Base-by-base conservation (phyloP, 2,888 invertebrate genomes). In the Hypercompe scribonia region DNA sequence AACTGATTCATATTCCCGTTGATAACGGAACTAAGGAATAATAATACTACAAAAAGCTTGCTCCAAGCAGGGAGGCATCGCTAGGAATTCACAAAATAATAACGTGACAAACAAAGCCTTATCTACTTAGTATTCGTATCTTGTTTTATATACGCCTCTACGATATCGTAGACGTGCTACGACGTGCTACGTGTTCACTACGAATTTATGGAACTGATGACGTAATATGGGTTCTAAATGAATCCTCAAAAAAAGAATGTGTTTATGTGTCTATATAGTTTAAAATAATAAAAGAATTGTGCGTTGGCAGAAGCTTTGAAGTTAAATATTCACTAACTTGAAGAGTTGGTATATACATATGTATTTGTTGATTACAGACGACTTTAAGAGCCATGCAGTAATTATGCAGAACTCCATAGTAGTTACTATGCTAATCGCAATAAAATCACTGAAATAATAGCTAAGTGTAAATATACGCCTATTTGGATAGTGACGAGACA, bases 151-250 rank as follows among this genome's bases (percentile, higher is more conserved):
- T 82, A 81, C 73, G 68, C 75, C 67, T 77, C 83, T 81, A 79
- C 80, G 80, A 77, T 72, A 65, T 78, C 79, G 82, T 82, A 82
- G 84, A 80, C 81, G 81, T 86, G 86, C 86, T 84, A 83, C 85
- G 81, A 73, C 68, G 75, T 61, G 75, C 78, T 83, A 84, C 81
- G 78, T 77, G 65, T 39, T 54, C 58, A 67, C 75, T 78, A 77
- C 74, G 70, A 69, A 71, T 76, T 73, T 74, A 73, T 75, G 65
- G 71, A 67, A 72, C 74, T 75, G 61, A 74, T 80, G 74, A 63
- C 50, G 31, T 78, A 68, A 75, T 77, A 79, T 72, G 76, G 70
- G 54, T 76, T 77, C 36, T 24, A 69, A 28, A 77, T 78, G 73
- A 75, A 82, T 78, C 71, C 15, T 5, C 65, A 72, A 68, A 61